Evolutionary conservation across 2,888 invertebrate genomes (phyloP).

Genomic region (Drosophila longiperda): DNA sequence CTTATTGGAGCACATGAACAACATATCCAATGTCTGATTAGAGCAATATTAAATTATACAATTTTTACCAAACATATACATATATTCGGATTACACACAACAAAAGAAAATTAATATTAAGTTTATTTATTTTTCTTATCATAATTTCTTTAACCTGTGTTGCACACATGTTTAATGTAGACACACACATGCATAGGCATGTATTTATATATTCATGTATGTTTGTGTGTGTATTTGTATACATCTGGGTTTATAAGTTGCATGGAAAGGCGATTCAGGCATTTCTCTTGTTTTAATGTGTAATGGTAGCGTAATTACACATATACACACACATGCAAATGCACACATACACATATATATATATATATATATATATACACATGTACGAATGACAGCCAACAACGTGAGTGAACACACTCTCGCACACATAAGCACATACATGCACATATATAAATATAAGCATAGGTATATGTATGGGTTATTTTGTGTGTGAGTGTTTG

Average conservation of each 20-base stretch:
- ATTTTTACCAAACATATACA: background rate
- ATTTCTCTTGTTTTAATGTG: conserved; percentile 49
- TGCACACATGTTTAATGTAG: conserved; percentile 12
- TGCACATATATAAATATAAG: conserved; percentile 22
- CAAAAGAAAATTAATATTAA: conserved; percentile 5
- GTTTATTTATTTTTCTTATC: conserved; percentile 8
- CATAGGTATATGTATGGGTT: conserved; percentile 24
- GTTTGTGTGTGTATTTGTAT: conserved; percentile 8
- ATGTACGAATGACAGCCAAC: conserved; percentile 39
- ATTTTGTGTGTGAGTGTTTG: conserved; percentile 8
- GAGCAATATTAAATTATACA: background rate
- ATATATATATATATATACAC: conserved; percentile 25
- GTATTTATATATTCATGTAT: conserved; percentile 2
- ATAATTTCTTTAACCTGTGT: conserved; percentile 10
- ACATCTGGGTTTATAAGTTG: conserved; percentile 27
- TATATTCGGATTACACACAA: background rate
- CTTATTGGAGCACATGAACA: conserved; percentile 7
- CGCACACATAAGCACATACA: conserved; percentile 10
- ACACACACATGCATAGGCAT: background rate
- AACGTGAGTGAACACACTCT: conserved; percentile 36
- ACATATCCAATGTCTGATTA: background rate
- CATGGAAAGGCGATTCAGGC: conserved; percentile 33
- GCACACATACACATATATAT: conserved; percentile 26
- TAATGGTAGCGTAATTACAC: conserved; percentile 55
- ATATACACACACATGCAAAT: conserved; percentile 31